These are phyloP conservation scores for Maniola hyperantus DNA, from an alignment of 2,888 invertebrate genomes.

Conservation along the genomic window DNA sequence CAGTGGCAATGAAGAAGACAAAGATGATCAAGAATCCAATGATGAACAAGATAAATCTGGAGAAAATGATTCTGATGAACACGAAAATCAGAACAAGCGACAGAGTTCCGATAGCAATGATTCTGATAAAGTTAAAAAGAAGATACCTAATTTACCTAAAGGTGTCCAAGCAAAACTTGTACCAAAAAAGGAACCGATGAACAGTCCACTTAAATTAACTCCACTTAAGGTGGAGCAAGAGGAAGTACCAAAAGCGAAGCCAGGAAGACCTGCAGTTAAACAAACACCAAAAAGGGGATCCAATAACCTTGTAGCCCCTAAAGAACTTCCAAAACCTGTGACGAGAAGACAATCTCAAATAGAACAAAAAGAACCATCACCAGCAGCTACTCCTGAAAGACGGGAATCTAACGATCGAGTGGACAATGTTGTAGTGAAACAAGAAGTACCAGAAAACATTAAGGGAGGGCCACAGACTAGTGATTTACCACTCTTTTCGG, in stretches of 20 bases:
- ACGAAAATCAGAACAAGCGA: slow-evolving; percentile 43
- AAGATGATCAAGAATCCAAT: slow-evolving; percentile 55
- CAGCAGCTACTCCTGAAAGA: slow-evolving; percentile 45
- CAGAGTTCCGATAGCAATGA: slow-evolving; percentile 54
- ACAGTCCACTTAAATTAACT: slow-evolving; percentile 46
- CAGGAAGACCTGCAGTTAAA: slow-evolving; percentile 64
- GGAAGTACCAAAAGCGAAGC: slow-evolving; percentile 48
- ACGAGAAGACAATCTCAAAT: slow-evolving; percentile 39
- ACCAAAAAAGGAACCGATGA: slow-evolving; percentile 49
- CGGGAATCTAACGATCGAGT: slow-evolving; percentile 50
- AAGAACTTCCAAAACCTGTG: slow-evolving; percentile 43
- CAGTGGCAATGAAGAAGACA: slow-evolving; percentile 59
- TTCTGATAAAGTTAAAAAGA: slow-evolving; percentile 45
- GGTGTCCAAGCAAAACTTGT: slow-evolving; percentile 50
- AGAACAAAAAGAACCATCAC: slow-evolving; percentile 15
- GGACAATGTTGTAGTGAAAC: slow-evolving; percentile 67
- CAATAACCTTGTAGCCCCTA: slow-evolving; percentile 51
- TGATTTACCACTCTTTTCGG: slow-evolving; percentile 60
- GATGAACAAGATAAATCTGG: slow-evolving; percentile 44
- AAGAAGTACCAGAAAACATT: slow-evolving; percentile 55
- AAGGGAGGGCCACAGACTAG: slow-evolving; percentile 47
- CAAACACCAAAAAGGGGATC: slow-evolving; percentile 71
- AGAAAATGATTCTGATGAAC: slow-evolving; percentile 47
- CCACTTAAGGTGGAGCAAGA: slow-evolving; percentile 46
- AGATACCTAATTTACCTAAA: slow-evolving; percentile 47